Base-by-base conservation (phyloP, 2,888 invertebrate genomes). In the Pristionchus exspectatus region DNA sequence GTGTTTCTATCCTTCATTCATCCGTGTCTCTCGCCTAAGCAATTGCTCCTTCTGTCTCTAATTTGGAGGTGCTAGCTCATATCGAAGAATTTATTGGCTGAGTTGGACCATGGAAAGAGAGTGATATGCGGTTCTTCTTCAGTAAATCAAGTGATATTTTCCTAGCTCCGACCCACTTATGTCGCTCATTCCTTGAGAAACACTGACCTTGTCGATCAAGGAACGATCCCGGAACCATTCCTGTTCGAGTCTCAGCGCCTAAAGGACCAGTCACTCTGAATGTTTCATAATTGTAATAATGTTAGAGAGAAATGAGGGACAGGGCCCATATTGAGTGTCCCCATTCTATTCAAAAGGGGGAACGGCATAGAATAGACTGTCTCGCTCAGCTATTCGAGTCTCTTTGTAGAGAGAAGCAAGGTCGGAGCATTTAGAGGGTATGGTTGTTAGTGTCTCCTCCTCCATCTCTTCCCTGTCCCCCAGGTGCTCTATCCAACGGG, bases 271-370 rank as follows among this genome's bases (percentile, higher is more conserved):
- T 85, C 33, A 59, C 59, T 10, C 84, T 59, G 59, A 59, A 85
- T 85, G 59, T 59, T 85, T 56, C 84, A 85, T 85, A 85, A 85
- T 85, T 85, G 84, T 85, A 85, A 85, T 59, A 85, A 33, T 56
- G 59, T 85, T 85, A 85, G 84, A 85, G 84, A n/a, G 21, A 21
- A 30, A n/a, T n/a, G 24, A 50, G 44, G n/a, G 56, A 30, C 33
- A 38, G 50, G 59, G 18, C 59, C 84, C 84, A 85, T 85, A 85
- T 59, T 85, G 84, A 50, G 84, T 56, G 84, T 59, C 59, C 59
- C 56, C 30, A 50, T 24, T 83, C 56, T 59, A 59, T 59, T 33
- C 59, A 85, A 24, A 21, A 21, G 83, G 84, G 33, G 59, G 84
- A 59, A 85, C 84, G 84, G 84, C 59, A 30, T 33, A 56, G 59